Evolutionary conservation across 2,888 invertebrate species (phyloP).

Genomic region (Opisthograptis luteolata): DNA sequence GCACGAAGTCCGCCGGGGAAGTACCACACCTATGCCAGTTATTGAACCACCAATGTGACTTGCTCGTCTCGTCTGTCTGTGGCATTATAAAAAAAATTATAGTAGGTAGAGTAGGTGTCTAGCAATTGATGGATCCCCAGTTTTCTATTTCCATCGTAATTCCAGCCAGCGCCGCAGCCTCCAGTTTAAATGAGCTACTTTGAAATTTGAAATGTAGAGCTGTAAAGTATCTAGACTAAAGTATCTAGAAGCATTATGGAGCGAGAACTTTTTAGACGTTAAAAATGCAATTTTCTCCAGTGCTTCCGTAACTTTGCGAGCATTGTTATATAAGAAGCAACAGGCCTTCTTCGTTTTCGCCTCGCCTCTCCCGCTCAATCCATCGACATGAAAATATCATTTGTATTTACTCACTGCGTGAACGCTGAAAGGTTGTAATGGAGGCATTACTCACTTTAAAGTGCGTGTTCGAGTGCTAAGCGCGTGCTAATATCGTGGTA

Average conservation of each 20-base stretch:
- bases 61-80: no score
- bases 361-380: neutral
- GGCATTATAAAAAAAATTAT: no score
- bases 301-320: slow-evolving; percentile 36
- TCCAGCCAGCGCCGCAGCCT: slow-evolving; percentile 3
- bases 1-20: no score
- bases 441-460: no score
- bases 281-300: slow-evolving; percentile 43
- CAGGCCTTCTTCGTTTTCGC: slow-evolving; percentile 13
- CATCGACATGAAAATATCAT: slow-evolving; percentile 19
- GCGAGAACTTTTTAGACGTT: slow-evolving; percentile 27
- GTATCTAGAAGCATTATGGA: slow-evolving; percentile 17
- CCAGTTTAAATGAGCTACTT: slow-evolving; percentile 21
- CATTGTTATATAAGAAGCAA: slow-evolving; percentile 43
- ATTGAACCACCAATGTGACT: no score
- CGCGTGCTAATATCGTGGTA: no score
- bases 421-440: slow-evolving; percentile 9
- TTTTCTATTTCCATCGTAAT: slow-evolving; percentile 7
- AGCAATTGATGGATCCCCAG: neutral
- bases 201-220: slow-evolving; percentile 22
- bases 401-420: slow-evolving; percentile 20
- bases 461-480: no score
- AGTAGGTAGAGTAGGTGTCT: no score
- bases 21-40: no score
- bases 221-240: slow-evolving; percentile 37